phyloP scores from a whole-genome alignment of 2,888 invertebrate genomes.

The Isoperla grammatica region DNA sequence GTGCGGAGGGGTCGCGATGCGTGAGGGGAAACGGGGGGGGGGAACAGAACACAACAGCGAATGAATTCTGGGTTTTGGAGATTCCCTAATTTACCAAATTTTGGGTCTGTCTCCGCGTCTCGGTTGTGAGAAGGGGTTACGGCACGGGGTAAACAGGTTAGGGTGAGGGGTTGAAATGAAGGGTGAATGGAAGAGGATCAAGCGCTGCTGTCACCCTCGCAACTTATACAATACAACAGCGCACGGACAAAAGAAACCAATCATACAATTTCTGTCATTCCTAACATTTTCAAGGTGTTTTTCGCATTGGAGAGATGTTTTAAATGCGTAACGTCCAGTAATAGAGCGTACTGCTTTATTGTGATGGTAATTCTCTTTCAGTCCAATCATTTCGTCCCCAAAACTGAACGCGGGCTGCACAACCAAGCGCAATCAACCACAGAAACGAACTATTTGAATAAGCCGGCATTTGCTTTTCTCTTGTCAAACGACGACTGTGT shows the following conservation, averaged over 20 bases:
- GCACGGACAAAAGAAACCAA: conserved; percentile 12
- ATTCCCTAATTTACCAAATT: conserved; percentile 24
- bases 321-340: background rate
- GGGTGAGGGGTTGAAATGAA: conserved; percentile 15
- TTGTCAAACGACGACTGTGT: too few relatives aligned
- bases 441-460: too few relatives aligned
- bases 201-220: conserved; percentile 13
- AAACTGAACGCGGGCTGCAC: too few relatives aligned
- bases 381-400: conserved; percentile 8
- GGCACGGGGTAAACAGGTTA: conserved; percentile 17
- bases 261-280: conserved; percentile 15
- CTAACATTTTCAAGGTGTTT: conserved; percentile 17
- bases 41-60: conserved; percentile 3
- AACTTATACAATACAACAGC: conserved; percentile 2
- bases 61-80: conserved; percentile 15
- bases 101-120: conserved; percentile 12
- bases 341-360: background rate
- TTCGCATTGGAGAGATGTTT: conserved; percentile 3
- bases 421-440: too few relatives aligned
- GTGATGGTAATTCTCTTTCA: conserved; percentile 8
- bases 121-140: conserved; percentile 22
- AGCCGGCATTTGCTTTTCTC: too few relatives aligned
- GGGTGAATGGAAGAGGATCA: conserved; percentile 5
- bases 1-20: background rate
- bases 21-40: too few relatives aligned